Base-by-base conservation (phyloP, 2,888 invertebrate genomes). In the Calameuta filiformis region DNA sequence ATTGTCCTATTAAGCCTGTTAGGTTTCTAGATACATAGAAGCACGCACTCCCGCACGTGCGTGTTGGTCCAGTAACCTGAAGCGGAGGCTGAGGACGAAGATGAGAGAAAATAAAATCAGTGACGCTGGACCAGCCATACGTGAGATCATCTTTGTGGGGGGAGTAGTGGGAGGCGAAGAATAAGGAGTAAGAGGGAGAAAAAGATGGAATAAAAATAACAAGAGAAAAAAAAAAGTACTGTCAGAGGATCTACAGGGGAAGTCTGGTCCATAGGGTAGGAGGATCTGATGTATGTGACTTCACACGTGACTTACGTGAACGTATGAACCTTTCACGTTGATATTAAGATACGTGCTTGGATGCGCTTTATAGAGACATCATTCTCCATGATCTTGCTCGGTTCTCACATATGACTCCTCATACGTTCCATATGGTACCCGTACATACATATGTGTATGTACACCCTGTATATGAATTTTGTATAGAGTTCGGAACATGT, bases 281-380 rank as follows among this genome's bases (percentile, higher is more conserved):
- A 77, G 81, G 79, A 69, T 80, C 82, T 86, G 87, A 88, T 87
- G 85, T 87, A 87, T 86, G 86, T 86, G 87, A 85, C 85, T 84
- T 84, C 86, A 87, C 86, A 86, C 86, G 84, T 86, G 87, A 87
- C 76, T 83, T 82, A 79, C 79, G 81, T 75, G 81, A 79, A 74
- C 73, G 71, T n/a, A 35, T 30, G 33, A 73, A 15, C 56, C 56
- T 56, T 56, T 56, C 56, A 73, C 15, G 35, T 68, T 73, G 82
- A 83, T 83, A 80, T 81, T 79, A 80, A 82, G 82, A 82, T 79
- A 81, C 78, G 83, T 79, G 83, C 79, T n/a, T 35, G 73, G 85
- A 84, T 84, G 83, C 56, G 56, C 85, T 82, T 84, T 84, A 86
- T 84, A 83, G 83, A 85, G 85, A 87, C 83, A 81, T 85, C 86